Percentiles rank a stretch among this genome's conserved stretches.
phyloP scores from a whole-genome alignment of 2,888 invertebrate species.

The Cosmopolites sordidus region DNA sequence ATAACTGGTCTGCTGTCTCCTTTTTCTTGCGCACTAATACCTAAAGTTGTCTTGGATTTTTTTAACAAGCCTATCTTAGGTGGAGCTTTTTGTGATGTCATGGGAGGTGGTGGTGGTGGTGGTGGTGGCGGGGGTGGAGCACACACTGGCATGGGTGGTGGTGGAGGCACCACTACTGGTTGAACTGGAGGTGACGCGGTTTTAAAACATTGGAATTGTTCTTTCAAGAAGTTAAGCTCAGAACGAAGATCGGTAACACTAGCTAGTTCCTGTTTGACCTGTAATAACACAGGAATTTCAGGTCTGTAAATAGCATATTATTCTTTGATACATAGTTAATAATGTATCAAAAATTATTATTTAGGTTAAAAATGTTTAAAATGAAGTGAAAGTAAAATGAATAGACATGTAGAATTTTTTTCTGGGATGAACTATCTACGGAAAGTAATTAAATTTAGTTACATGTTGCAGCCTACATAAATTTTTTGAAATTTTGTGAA shows the following conservation, averaged over 20 bases:
- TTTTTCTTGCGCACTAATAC: not conserved
- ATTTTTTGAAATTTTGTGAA: no score
- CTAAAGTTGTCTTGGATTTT: slow-evolving; percentile 26
- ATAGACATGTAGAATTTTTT: no score
- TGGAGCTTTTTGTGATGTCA: slow-evolving; percentile 30
- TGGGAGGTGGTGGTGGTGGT: slow-evolving; percentile 26
- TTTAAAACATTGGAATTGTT: slow-evolving; percentile 22
- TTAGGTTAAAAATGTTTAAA: no score
- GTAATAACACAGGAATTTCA: slow-evolving; percentile 6
- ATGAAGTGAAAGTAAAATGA: no score
- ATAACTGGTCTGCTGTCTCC: slow-evolving; percentile 40
- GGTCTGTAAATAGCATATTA: no score
- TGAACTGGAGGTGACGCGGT: not conserved
- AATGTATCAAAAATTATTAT: no score
- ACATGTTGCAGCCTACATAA: no score
- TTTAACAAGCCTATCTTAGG: slow-evolving; percentile 13
- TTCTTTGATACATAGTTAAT: no score
- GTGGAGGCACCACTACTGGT: slow-evolving; percentile 9
- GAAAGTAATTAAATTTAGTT: no score
- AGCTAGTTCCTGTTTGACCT: slow-evolving; percentile 29
- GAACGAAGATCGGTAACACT: slow-evolving; percentile 26
- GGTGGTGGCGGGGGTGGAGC: slow-evolving; percentile 36
- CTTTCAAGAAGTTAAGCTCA: slow-evolving; percentile 29
- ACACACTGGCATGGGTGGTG: slow-evolving; percentile 23
- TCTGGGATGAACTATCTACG: no score